phyloP scores from a whole-genome alignment of 1,140 invertebrate genomes.

The Eupristina koningsbergeri region DNA sequence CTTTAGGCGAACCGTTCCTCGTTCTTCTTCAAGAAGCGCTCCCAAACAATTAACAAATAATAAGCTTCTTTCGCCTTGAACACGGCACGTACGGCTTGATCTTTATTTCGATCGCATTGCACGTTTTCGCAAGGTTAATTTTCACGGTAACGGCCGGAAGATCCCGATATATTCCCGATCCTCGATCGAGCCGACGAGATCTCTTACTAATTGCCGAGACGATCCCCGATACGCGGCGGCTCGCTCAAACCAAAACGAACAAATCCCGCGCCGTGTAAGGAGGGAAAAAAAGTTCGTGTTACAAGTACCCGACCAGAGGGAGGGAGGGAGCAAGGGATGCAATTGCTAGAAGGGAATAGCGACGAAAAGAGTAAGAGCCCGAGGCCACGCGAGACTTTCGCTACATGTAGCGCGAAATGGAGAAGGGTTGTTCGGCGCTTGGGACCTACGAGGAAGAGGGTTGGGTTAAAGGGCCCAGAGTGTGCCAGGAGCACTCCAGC shows the following conservation, averaged over 20 bases:
- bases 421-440: slow-evolving; percentile 59
- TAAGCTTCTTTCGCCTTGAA: slow-evolving; percentile 14
- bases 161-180: slow-evolving; percentile 36
- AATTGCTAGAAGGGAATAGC: background rate
- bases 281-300: background rate
- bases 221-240: slow-evolving; percentile 55
- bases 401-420: slow-evolving; percentile 59
- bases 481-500: background rate
- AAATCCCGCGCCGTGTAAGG: background rate
- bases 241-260: slow-evolving; percentile 15
- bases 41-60: slow-evolving; percentile 20
- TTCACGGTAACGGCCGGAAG: background rate
- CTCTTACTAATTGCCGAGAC: slow-evolving; percentile 61
- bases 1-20: background rate
- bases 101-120: slow-evolving; percentile 7
- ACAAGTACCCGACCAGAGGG: background rate
- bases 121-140: slow-evolving; percentile 17
- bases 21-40: too few species aligned
- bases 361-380: slow-evolving; percentile 29
- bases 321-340: background rate
- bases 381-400: slow-evolving; percentile 53
- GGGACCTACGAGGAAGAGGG: slow-evolving; percentile 41
- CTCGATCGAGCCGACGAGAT: slow-evolving; percentile 43
- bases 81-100: background rate
- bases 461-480: slow-evolving; percentile 51